phyloP scores from a whole-genome alignment of 2,888 invertebrate genomes.

The Druceiella hillmani region DNA sequence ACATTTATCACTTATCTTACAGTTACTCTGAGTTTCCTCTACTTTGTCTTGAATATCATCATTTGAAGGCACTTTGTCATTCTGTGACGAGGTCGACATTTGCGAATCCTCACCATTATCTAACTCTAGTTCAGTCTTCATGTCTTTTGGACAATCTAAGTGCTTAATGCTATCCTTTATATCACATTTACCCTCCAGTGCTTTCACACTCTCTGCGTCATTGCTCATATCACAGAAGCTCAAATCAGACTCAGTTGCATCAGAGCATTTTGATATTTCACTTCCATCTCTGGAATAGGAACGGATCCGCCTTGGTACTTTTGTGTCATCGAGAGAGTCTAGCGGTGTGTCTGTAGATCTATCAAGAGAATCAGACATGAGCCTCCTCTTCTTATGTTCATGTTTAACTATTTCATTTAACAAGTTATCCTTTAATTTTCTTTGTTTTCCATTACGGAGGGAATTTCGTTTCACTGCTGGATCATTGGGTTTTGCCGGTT shows the following conservation, averaged over 20 bases:
- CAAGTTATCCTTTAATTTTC: slow-evolving; percentile 53
- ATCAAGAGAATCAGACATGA: slow-evolving; percentile 55
- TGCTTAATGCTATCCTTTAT: slow-evolving; percentile 43
- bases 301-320: slow-evolving; percentile 43
- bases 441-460: slow-evolving; percentile 60
- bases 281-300: slow-evolving; percentile 53
- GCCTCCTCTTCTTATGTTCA: slow-evolving; percentile 50
- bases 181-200: too few relatives aligned
- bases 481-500: slow-evolving; percentile 24
- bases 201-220: slow-evolving; percentile 35
- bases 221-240: slow-evolving; percentile 51
- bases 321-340: slow-evolving; percentile 38
- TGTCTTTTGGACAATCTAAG: slow-evolving; percentile 49
- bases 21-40: slow-evolving; percentile 39
- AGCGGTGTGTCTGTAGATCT: too few relatives aligned
- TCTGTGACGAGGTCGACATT: slow-evolving; percentile 41
- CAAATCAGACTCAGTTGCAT: slow-evolving; percentile 57
- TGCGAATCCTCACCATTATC: slow-evolving; percentile 52
- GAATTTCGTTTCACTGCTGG: slow-evolving; percentile 52
- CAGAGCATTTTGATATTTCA: slow-evolving; percentile 57
- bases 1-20: slow-evolving; percentile 36
- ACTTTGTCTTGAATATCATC: slow-evolving; percentile 43
- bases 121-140: slow-evolving; percentile 53
- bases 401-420: slow-evolving; percentile 54
- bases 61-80: slow-evolving; percentile 48